phyloP scores from a whole-genome alignment of 2,888 invertebrate species.

The Netelia fuscicornis region DNA sequence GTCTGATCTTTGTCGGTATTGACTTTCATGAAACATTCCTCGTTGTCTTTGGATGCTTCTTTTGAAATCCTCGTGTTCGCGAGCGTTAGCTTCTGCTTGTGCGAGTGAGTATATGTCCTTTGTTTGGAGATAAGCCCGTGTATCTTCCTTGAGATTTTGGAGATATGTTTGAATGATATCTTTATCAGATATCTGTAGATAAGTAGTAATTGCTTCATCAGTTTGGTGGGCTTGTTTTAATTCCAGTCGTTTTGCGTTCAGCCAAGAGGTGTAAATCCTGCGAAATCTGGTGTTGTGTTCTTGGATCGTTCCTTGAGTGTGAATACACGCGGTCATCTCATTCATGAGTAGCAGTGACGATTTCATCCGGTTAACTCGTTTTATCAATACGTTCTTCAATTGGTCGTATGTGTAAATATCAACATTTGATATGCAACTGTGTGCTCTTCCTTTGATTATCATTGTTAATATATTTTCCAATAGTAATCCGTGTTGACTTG shows the following conservation, averaged over 20 bases:
- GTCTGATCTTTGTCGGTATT: constrained; percentile 23
- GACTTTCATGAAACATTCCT: constrained; percentile 49
- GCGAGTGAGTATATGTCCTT: constrained; percentile 45
- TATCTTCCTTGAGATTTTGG: constrained; percentile 41
- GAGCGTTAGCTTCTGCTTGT: constrained; percentile 51
- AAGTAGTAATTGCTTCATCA: constrained; percentile 47
- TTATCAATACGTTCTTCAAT: constrained; percentile 38
- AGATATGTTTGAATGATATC: constrained; percentile 53
- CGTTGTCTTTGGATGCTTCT: constrained; percentile 55
- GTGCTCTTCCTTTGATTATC: constrained; percentile 53
- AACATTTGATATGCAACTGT: constrained; percentile 51
- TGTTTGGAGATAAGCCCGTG: constrained; percentile 35
- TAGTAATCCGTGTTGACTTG: constrained; percentile 36
- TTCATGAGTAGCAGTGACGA: constrained; percentile 52
- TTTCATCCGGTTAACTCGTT: constrained; percentile 48
- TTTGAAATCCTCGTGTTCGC: constrained; percentile 54
- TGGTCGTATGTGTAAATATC: constrained; percentile 52
- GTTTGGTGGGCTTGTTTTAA: constrained; percentile 54
- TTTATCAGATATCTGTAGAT: constrained; percentile 49
- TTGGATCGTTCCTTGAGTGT: constrained; percentile 30
- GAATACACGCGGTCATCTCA: constrained; percentile 51
- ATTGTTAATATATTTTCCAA: constrained; percentile 54
- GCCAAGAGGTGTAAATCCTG: constrained; percentile 53
- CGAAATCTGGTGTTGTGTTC: not conserved
- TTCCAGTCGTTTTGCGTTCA: constrained; percentile 56